phyloP scores from a whole-genome alignment of 1,140 invertebrate genomes.

The Delia radicum region DNA sequence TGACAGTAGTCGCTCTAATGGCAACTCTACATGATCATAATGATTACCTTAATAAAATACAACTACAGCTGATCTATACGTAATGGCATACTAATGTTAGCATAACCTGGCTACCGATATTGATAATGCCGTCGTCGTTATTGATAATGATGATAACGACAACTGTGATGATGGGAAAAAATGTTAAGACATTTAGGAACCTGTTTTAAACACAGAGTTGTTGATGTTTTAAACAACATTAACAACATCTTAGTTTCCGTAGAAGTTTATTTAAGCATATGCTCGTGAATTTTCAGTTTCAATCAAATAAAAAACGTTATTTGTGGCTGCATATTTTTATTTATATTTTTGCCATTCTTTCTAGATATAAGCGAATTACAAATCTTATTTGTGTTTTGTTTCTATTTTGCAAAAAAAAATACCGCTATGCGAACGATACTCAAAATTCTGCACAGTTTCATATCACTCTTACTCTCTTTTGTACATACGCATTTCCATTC shows the following conservation, averaged over 20 bases:
- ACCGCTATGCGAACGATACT: conserved; percentile 2
- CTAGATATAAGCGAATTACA: background rate
- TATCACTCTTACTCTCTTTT: conserved; percentile 21
- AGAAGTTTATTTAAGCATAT: background rate
- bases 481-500: background rate
- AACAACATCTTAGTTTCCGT: background rate
- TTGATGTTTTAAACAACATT: background rate
- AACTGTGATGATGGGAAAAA: conserved; percentile 7
- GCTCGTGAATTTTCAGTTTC: background rate
- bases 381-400: conserved; percentile 10
- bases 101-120: background rate
- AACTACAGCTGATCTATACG: conserved; percentile 14
- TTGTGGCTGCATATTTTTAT: background rate
- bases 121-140: background rate
- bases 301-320: conserved; percentile 2
- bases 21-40: background rate
- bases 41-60: conserved; percentile 4
- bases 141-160: background rate
- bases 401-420: conserved; percentile 11
- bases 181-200: background rate
- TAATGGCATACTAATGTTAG: background rate
- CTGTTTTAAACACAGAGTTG: background rate
- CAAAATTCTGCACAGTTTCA: background rate
- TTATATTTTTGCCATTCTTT: background rate
- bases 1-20: background rate